phyloP scores from a whole-genome alignment of 1,140 invertebrate species.

The Pseudomyrmex gracilis region DNA sequence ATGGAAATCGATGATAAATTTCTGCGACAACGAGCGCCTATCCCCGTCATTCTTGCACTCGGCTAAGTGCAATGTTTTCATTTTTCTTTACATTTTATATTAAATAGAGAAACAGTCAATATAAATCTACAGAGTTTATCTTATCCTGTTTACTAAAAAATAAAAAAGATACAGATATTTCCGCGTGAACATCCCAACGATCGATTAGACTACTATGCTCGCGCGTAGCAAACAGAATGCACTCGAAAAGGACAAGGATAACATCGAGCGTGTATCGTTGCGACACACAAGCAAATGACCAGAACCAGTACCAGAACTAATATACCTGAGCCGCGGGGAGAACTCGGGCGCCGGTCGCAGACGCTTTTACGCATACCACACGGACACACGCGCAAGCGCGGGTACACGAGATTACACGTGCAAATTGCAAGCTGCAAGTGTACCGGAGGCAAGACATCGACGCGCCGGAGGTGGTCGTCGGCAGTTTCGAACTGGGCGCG shows the following conservation, averaged over 20 bases:
- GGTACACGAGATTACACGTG: conserved; percentile 40
- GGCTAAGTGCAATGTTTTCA: not conserved
- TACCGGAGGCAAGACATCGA: conserved; percentile 59
- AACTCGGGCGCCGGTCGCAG: not conserved
- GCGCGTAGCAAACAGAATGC: conserved; percentile 32
- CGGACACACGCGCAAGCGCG: conserved; percentile 11
- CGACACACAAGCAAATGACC: conserved; percentile 46
- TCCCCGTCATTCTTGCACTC: not conserved
- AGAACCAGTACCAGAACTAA: conserved; percentile 30
- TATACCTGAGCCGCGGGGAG: conserved; percentile 13
- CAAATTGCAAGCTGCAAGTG: conserved; percentile 58
- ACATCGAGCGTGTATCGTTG: conserved; percentile 19
- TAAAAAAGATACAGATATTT: not conserved
- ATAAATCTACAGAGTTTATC: not conserved
- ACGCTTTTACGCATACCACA: conserved; percentile 6
- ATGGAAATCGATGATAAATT: conserved; percentile 63
- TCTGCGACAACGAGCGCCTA: conserved; percentile 47
- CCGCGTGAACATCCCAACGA: not conserved
- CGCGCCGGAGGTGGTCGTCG: conserved; percentile 82
- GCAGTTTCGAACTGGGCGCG: conserved; percentile 70
- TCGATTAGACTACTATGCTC: conserved; percentile 14
- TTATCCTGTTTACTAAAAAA: not conserved
- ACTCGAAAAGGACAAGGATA: conserved; percentile 30
- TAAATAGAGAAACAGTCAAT: not conserved
- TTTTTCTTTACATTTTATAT: not conserved